These are phyloP conservation scores for Lutjanus campechanus DNA, from an alignment of 2,797 vertebrate genomes.

Conservation along the genomic window DNA sequence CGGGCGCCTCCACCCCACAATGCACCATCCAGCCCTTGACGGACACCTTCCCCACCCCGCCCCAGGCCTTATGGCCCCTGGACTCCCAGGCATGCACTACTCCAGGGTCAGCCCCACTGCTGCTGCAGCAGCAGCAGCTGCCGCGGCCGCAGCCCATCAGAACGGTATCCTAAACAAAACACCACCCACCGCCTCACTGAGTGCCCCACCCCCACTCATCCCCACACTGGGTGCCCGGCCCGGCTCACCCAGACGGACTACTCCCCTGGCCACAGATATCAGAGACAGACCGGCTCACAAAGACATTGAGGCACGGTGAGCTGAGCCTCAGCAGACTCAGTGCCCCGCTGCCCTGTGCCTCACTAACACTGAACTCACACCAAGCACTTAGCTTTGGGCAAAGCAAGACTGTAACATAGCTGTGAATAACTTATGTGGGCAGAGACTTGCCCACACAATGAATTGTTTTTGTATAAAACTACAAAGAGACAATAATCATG, in stretches of 20 bases:
- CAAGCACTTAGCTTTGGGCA: conserved; percentile 84
- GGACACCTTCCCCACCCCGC: conserved; percentile 90
- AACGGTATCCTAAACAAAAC: conserved; percentile 96
- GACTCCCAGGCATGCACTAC: conserved; percentile 97
- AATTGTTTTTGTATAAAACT: conserved; percentile 81
- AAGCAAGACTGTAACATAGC: conserved; percentile 84
- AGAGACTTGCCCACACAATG: conserved; percentile 41
- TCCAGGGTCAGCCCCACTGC: conserved; percentile 93
- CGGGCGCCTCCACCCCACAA: conserved; percentile 83
- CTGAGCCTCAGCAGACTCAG: conserved; percentile 37
- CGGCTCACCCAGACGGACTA: conserved; percentile 95
- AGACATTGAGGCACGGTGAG: conserved; percentile 97
- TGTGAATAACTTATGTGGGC: conserved; percentile 83
- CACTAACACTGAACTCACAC: conserved; percentile 77
- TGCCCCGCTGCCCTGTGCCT: conserved; percentile 66
- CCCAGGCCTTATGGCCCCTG: conserved; percentile 89
- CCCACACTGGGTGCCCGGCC: conserved; percentile 92
- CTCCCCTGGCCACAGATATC: conserved; percentile 92
- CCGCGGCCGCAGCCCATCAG: conserved; percentile 87
- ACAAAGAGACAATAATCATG: conserved; percentile 63
- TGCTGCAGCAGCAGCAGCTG: conserved; percentile 55
- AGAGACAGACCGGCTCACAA: conserved; percentile 95
- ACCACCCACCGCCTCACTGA: conserved; percentile 94
- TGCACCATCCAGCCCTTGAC: conserved; percentile 87
- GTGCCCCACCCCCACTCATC: conserved; percentile 96